phyloP scores from a whole-genome alignment of 2,888 invertebrate species.

The Chrysotoxum bicinctum region DNA sequence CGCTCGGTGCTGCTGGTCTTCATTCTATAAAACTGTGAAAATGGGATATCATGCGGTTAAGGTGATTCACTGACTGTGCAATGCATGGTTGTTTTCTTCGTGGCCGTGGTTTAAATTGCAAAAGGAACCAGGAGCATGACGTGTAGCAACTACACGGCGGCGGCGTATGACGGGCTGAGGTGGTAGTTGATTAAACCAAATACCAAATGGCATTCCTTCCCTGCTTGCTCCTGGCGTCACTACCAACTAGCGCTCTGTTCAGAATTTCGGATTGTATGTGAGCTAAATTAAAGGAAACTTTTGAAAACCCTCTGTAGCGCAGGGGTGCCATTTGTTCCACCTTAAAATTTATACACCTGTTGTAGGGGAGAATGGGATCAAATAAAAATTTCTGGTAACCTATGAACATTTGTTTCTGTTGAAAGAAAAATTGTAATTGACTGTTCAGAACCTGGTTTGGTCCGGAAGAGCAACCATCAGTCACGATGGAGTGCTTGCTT shows the following conservation, averaged over 20 bases:
- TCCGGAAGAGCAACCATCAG: too few species aligned
- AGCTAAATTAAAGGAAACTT: conserved; percentile 32
- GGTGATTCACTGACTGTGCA: conserved; percentile 36
- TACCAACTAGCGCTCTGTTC: not conserved
- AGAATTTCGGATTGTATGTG: conserved; percentile 24
- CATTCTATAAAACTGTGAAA: conserved; percentile 33
- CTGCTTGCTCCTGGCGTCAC: not conserved
- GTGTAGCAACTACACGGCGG: not conserved
- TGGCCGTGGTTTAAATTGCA: conserved; percentile 50
- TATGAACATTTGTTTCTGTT: too few species aligned
- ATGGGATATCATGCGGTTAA: conserved; percentile 45
- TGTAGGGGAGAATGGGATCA: conserved; percentile 1
- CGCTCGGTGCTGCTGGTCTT: conserved; percentile 20
- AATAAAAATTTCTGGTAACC: too few species aligned
- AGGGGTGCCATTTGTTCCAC: conserved; percentile 8
- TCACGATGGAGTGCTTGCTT: too few species aligned
- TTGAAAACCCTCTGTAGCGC: conserved; percentile 30
- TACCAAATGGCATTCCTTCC: conserved; percentile 39
- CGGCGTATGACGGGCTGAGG: not conserved
- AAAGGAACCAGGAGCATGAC: conserved; percentile 48
- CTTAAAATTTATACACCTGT: not conserved
- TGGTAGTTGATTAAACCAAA: conserved; percentile 62
- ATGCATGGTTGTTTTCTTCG: not conserved
- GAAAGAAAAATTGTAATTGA: too few species aligned
- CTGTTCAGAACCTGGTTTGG: too few species aligned